phyloP scores from a whole-genome alignment of 2,797 vertebrate genomes.

The Chaenodraco wilsoni region DNA sequence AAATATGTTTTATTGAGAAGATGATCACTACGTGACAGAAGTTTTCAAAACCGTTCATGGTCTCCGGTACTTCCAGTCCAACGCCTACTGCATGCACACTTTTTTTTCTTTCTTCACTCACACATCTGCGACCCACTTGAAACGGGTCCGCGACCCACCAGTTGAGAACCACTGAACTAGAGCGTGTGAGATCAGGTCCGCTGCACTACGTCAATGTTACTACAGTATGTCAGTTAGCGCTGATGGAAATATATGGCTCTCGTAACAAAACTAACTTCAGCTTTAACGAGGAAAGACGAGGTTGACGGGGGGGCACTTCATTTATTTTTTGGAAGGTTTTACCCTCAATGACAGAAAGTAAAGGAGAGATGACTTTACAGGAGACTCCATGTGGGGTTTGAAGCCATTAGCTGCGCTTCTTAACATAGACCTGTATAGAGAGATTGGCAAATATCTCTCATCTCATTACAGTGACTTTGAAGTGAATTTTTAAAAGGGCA shows the following conservation, averaged over 20 bases:
- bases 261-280: neutral
- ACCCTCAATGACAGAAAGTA: neutral
- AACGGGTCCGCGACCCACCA: no score
- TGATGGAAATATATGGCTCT: constrained; percentile 23
- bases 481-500: neutral
- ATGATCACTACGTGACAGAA: no score
- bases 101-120: no score
- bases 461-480: constrained; percentile 3
- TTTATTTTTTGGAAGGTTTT: neutral
- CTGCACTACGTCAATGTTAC: constrained; percentile 6
- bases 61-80: no score
- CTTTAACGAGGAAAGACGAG: neutral
- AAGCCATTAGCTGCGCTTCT: neutral
- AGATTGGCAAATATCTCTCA: neutral
- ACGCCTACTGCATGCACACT: no score
- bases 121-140: no score
- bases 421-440: neutral
- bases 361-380: neutral
- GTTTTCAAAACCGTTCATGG: no score
- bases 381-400: neutral
- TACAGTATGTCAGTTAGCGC: neutral
- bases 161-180: constrained; percentile 7
- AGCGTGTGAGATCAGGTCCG: constrained; percentile 32
- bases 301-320: neutral
- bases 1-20: no score